Base-by-base conservation (phyloP, 2,888 invertebrate genomes). In the Diplolepis rosae region DNA sequence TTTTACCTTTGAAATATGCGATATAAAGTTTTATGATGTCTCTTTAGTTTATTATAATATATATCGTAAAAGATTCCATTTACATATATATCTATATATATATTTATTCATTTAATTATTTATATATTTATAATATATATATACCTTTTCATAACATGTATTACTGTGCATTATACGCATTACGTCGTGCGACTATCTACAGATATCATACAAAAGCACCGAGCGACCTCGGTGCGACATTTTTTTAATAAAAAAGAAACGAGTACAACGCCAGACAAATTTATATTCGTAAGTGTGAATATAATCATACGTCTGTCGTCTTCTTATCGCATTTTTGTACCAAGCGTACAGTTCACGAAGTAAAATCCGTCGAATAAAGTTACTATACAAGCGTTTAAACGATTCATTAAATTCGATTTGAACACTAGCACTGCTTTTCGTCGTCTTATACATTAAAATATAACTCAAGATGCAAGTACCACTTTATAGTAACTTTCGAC, bases 171-270 rank as follows among this genome's bases (percentile, higher is more conserved):
- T 83, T 77, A 82, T 85, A 83, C 82, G 83, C 83, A 77, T 82
- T 83, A 83, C 77, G 81, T 80, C 80, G 84, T 85, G 85, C 84
- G 80, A 81, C 84, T 87, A 87, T 88, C 88, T 88, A 88, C 87
- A 87, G 78, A 76, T 88, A 87, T 87, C 66, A 85, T 87, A 87
- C 87, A 87, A 86, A 83, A 82, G 77, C 78, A 79, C 81, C 81
- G 79, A 80, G 81, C 80, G 76, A 79, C 74, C 79, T 75, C 76
- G 79, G 75, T 79, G 78, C 76, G 77, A 73, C 75, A 71, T 77
- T 75, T 71, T 65, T 70, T 71, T 15, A 35, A 51, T 11, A 61
- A 51, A 24, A 69, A 56, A 30, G 18, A 69, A 61, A 35, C 45
- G 27, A 69, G 42, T 61, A 18, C n/a, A 61, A 28, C 24, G 24